Base-by-base conservation (phyloP, 2,113 vertebrate genomes). In the Arizona elegans region DNA sequence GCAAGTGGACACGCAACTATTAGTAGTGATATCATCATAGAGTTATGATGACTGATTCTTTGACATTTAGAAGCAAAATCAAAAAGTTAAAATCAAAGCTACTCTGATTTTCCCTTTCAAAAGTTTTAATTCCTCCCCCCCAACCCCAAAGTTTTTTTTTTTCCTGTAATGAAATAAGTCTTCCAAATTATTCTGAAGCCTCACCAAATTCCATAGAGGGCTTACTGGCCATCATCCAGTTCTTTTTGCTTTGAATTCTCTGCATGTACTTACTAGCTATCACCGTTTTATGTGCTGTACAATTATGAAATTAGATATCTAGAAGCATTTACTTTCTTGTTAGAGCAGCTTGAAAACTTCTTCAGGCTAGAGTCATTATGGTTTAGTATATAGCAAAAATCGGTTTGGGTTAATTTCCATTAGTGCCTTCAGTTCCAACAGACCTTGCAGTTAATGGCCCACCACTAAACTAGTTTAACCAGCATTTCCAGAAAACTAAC, bases 401-500 rank as follows among this genome's bases (percentile, higher is more conserved):
- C 91, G 87, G 58, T 58, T 55, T 89, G 88, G 10, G 50, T 93
- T 93, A 0, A 91, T 92, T 95, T 96, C 62, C 90, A 93, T 92
- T 43, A 92, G 0, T 0, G 1, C 13, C 58, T 94, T 94, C 91
- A 53, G 5, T 86, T 90, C 47, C 95, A 94, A 92, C 91, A 94
- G 92, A 95, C 87, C 88, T 91, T 94, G 24, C 87, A 85, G 93
- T 65, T 38, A n/a, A 90, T 86, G 92, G 90, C 24, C 93, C 62
- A 95, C 94, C 92, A 21, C 55, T 53, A 55, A 90, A 93, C 92
- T 29, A 94, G 95, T 53, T 91, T 26, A 96, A 95, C 96, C 93
- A 94, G 96, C 94, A 59, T 33, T 93, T 93, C 96, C 33, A 92
- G 93, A 95, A 89, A 96, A 88, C 87, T 92, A 92, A 87, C 92